Base-by-base conservation (phyloP, 2,113 vertebrate genomes). In the Ammospiza caudacuta region DNA sequence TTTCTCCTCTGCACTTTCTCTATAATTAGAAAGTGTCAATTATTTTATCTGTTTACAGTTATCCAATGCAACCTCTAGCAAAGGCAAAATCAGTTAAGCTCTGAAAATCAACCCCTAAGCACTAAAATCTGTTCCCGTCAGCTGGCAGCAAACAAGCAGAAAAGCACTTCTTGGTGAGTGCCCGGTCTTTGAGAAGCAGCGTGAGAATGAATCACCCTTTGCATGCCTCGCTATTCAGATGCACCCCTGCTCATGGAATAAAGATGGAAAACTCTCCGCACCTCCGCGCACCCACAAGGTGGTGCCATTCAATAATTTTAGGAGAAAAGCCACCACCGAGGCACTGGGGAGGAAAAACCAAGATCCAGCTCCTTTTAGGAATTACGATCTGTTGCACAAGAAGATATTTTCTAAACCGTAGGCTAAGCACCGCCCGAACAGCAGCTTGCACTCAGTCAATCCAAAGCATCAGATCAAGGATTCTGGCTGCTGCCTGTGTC, bases 221-320 rank as follows among this genome's bases (percentile, higher is more conserved):
- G 37, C 41, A 37, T 6, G 14, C n/a, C 16, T 68, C 21, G 11
- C 43, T 62, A 9, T 80, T 64, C 64, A 28, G 58, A 85, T 4
- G 5, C 4, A 47, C 9, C 35, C 54, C 35, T 51, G 21, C 12
- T 1, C 12, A 13, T 4, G 39, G 35, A 37, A 43, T 20, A 18
- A 74, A 41, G 19, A 44, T 6, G 15, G 58, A 7, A 43, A 92
- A 74, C 11, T 21, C 61, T 44, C 37, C 33, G 18, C 31, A 4
- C 12, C 23, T 49, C 23, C 57, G 4, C 58, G 44, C 21, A 64
- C 58, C 93, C 96, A 96, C 96, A 89, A 93, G 96, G 80, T 97
- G 96, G 96, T 82, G 96, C 94, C 81, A 33, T 93, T 81, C 83
- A 64, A 87, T 87, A 89, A 93, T 82, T 58, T 96, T 93, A 87